A percentile compares a stretch with the other conserved stretches of the same genome.
These are phyloP conservation scores for Diadophis punctatus DNA, from an alignment of 2,113 vertebrate species.

Conservation along the genomic window DNA sequence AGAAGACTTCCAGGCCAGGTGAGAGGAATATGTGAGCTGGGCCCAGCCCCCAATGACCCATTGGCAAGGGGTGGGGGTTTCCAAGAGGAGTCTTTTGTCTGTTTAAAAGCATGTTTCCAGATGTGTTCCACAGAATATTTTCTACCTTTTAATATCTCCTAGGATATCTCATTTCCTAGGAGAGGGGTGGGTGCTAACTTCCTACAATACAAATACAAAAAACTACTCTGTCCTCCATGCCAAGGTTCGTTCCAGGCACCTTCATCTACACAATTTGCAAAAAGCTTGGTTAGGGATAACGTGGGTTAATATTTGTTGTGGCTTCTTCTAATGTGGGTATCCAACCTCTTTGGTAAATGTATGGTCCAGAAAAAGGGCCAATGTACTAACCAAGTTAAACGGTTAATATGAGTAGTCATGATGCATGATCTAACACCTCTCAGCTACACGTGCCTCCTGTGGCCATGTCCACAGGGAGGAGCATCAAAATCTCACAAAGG, in stretches of 20 bases:
- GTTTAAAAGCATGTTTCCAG: too few relatives aligned
- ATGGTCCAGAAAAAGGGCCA: neutral
- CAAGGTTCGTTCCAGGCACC: neutral
- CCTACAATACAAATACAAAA: neutral
- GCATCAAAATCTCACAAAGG: neutral
- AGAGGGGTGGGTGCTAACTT: too few relatives aligned
- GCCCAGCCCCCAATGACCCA: too few relatives aligned
- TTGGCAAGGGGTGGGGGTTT: too few relatives aligned
- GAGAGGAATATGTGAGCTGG: too few relatives aligned
- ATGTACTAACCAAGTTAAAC: neutral
- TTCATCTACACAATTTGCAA: neutral
- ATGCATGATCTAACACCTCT: neutral
- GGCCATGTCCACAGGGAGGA: neutral
- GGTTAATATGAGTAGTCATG: neutral
- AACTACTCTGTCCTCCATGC: neutral
- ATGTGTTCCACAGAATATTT: too few relatives aligned
- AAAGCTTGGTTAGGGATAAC: neutral
- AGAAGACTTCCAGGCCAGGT: too few relatives aligned
- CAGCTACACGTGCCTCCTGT: neutral
- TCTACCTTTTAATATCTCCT: too few relatives aligned
- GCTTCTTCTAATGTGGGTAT: neutral
- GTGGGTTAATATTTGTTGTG: neutral
- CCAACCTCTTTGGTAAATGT: neutral
- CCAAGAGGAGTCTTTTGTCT: too few relatives aligned
- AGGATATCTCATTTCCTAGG: too few relatives aligned